A percentile compares a stretch with the other conserved stretches of the same genome.
These are phyloP conservation scores for Eristalinus aeneus DNA, from an alignment of 2,888 invertebrate species.

Conservation along the genomic window DNA sequence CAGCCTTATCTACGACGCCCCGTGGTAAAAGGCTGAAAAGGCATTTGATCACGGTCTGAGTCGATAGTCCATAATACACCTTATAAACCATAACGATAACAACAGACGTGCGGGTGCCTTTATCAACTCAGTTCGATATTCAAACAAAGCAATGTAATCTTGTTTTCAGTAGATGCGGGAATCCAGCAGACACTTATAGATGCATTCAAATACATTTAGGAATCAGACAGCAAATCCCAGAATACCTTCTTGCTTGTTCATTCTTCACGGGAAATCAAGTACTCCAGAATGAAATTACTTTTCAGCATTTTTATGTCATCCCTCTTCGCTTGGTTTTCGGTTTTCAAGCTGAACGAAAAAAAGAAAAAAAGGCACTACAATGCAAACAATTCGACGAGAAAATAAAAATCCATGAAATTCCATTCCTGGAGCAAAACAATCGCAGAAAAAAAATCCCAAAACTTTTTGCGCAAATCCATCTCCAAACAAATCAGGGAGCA, in stretches of 20 bases:
- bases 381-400: conserved; percentile 42
- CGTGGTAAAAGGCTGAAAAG: no score
- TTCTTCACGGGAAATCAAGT: conserved; percentile 33
- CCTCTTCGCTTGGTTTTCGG: conserved; percentile 28
- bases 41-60: no score
- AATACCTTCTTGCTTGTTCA: neutral
- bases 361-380: neutral
- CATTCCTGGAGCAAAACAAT: neutral
- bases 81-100: no score
- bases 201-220: neutral
- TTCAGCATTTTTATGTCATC: conserved; percentile 49
- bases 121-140: neutral
- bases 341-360: neutral
- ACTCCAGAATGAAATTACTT: conserved; percentile 61
- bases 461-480: conserved; percentile 47
- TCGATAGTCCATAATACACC: no score
- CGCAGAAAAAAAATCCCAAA: conserved; percentile 7
- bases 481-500: conserved; percentile 45
- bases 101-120: no score
- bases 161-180: neutral
- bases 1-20: no score
- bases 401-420: conserved; percentile 61
- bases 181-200: neutral
- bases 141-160: neutral
- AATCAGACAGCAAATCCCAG: neutral